Base-by-base conservation (phyloP, 2,888 invertebrate species). In the Lepidochrysops patricia region DNA sequence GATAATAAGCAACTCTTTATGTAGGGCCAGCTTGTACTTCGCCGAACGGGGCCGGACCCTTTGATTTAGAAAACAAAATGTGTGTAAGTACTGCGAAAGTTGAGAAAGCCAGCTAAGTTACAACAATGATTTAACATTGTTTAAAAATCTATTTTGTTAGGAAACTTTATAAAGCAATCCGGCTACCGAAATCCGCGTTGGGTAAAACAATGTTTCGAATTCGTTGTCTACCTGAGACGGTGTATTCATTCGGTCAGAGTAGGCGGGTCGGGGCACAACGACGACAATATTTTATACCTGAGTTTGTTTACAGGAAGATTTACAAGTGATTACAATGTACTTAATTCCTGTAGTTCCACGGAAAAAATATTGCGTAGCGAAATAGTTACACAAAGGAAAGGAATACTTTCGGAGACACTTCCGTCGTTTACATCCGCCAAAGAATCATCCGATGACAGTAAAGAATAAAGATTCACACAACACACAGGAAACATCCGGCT, bases 401-500 rank as follows among this genome's bases (percentile, higher is more conserved):
- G 60, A 80, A 81, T 72, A 72, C 68, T 64, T 66, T 32, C 23
- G 15, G 27, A 54, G 50, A 29, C 54, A 75, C 71, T 76, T 75
- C 72, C 68, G 70, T 73, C 68, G 66, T 70, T 65, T 73, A 73
- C 75, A 84, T 84, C 84, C 84, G 82, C 72, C 67, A 71, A 66
- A 70, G 68, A 70, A 78, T 80, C 79, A 79, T 77, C 78, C 76
- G 54, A 54, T 49, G 48, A 43, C 57, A 25, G 52, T 60, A 57
- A 60, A 59, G 58, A 27, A 48, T 60, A 57, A 60, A 59, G 60
- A 50, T 63, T 59, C 34, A 48, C 43, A 60, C 34, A 58, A 58
- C 58, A 84, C 81, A 75, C 76, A 77, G 77, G 76, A 84, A 84
- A 87, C 84, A 86, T 88, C 87, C 87, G 86, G 85, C 80, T 84